phyloP scores from a whole-genome alignment of 2,113 vertebrate genomes.

The Lipophrys pholis region DNA sequence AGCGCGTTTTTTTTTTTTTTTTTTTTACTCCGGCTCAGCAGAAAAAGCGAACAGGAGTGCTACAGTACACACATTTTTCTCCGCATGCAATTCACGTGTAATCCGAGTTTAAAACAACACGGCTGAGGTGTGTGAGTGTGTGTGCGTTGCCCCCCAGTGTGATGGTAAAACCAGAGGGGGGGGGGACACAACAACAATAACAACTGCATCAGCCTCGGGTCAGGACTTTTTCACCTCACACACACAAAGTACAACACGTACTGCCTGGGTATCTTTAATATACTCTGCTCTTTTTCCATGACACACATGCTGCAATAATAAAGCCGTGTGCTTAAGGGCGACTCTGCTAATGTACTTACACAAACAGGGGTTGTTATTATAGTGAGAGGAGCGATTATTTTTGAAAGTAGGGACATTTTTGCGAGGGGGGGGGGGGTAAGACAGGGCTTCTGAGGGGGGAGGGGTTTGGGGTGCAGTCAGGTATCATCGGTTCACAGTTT shows the following conservation, averaged over 20 bases:
- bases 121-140: neutral
- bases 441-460: no score
- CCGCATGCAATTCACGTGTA: conserved; percentile 41
- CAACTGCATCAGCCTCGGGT: conserved; percentile 40
- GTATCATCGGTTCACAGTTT: no score
- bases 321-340: conserved; percentile 8
- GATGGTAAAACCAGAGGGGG: neutral
- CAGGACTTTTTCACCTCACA: conserved; percentile 9
- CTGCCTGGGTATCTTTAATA: neutral
- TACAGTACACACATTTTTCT: neutral
- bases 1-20: neutral
- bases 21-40: conserved; percentile 18
- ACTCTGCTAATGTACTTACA: conserved; percentile 4
- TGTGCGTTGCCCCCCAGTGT: neutral
- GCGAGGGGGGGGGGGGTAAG: no score
- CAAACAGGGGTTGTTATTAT: conserved; percentile 19
- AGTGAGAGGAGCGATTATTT: conserved; percentile 6
- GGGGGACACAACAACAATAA: conserved; percentile 51
- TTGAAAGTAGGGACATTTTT: neutral
- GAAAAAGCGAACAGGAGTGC: conserved; percentile 13
- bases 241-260: neutral
- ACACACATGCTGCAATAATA: conserved; percentile 1
- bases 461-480: no score
- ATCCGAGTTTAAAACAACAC: conserved; percentile 38
- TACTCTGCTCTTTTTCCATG: neutral